Conservation (phyloP, 2,888 invertebrate genomes). For the Homarus gammarus region DNA sequence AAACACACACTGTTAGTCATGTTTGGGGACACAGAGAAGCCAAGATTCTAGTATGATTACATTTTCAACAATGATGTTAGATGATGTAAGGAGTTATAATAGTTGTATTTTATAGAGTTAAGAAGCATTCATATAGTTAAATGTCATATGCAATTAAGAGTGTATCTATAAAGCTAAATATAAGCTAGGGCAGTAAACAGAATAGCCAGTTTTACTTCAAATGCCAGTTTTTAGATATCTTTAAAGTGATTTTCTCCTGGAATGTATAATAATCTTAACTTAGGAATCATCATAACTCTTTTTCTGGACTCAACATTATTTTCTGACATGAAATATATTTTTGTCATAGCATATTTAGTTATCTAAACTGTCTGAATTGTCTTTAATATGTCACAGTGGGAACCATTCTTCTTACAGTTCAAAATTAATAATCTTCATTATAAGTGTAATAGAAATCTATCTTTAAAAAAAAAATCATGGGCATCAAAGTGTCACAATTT, state of each 20-base stretch:
- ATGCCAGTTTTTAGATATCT: background rate
- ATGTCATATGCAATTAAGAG: conserved; percentile 25
- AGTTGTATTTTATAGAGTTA: conserved; percentile 12
- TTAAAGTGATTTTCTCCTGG: background rate
- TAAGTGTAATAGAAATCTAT: background rate
- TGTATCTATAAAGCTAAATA: conserved; percentile 41
- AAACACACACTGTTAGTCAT: background rate
- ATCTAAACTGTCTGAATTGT: background rate
- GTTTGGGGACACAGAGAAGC: background rate
- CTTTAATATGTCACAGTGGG: background rate
- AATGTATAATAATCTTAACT: background rate
- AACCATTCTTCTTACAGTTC: background rate
- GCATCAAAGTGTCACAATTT: background rate
- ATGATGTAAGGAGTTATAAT: conserved; percentile 4
- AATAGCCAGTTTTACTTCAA: background rate
- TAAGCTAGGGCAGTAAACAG: conserved; percentile 18
- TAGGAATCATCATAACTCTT: background rate
- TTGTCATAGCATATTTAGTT: background rate
- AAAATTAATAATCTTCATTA: background rate
- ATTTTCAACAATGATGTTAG: conserved; percentile 3
- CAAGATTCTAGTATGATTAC: conserved; percentile 15
- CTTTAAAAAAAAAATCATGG: background rate
- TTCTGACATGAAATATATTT: background rate
- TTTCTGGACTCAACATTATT: background rate
- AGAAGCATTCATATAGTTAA: conserved; percentile 25